These are phyloP conservation scores for Coracopsis vasa DNA, from an alignment of 2,113 vertebrate genomes.

Conservation along the genomic window DNA sequence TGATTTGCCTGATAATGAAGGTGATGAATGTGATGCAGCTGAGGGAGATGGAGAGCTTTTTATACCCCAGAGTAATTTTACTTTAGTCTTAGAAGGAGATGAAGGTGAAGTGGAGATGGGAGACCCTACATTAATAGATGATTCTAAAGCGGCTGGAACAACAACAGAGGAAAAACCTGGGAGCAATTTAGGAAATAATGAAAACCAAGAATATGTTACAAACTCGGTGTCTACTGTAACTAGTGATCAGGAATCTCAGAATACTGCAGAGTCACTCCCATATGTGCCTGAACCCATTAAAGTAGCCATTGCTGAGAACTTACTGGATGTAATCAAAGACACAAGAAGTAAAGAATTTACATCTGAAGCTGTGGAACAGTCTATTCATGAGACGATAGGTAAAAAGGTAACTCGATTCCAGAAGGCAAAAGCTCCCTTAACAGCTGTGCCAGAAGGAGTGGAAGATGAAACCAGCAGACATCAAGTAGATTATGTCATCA, in stretches of 20 bases:
- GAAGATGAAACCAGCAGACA: not conserved
- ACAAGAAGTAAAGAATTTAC: constrained; percentile 76
- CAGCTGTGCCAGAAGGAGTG: constrained; percentile 35
- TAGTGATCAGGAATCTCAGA: constrained; percentile 64
- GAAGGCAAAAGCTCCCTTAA: constrained; percentile 4
- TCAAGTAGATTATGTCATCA: not conserved
- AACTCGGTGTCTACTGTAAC: constrained; percentile 50
- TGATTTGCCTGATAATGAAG: constrained; percentile 65
- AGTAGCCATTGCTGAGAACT: constrained; percentile 74
- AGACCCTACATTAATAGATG: not conserved
- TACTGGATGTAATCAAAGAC: constrained; percentile 75
- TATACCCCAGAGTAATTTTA: constrained; percentile 78
- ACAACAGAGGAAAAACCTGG: not conserved
- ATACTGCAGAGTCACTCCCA: constrained; percentile 62
- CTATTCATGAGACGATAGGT: constrained; percentile 57
- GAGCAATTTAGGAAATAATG: not conserved
- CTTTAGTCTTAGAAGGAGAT: constrained; percentile 88
- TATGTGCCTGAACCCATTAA: constrained; percentile 78
- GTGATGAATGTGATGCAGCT: constrained; percentile 59
- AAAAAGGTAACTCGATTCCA: constrained; percentile 46
- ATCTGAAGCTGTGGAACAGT: constrained; percentile 61
- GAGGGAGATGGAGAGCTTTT: constrained; percentile 73
- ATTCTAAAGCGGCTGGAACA: not conserved
- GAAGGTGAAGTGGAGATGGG: constrained; percentile 71
- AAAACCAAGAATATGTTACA: constrained; percentile 16